A percentile compares a stretch with the other conserved stretches of the same genome.
phyloP scores from a whole-genome alignment of 2,888 invertebrate species.

The Cetonia aurata region DNA sequence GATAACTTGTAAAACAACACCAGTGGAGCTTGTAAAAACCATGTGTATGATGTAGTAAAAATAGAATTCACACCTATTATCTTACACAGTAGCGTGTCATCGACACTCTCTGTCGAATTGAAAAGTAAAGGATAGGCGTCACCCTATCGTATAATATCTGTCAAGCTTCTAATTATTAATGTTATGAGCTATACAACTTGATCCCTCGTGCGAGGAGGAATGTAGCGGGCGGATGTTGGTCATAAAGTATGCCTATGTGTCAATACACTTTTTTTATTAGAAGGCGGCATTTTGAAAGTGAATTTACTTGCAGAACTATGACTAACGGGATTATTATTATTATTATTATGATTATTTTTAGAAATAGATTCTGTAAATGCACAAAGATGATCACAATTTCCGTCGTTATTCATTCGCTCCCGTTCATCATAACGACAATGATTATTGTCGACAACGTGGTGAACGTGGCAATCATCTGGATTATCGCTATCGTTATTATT shows the following conservation, averaged over 20 bases:
- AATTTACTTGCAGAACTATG: conserved; percentile 54
- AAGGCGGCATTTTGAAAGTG: conserved; percentile 57
- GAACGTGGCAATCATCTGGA: conserved; percentile 41
- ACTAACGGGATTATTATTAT: conserved; percentile 43
- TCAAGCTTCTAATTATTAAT: no score
- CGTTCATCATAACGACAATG: not conserved
- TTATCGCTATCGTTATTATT: conserved; percentile 31
- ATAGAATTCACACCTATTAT: no score
- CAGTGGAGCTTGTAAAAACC: no score
- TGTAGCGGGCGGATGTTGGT: conserved; percentile 50
- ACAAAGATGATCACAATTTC: conserved; percentile 28
- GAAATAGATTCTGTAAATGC: conserved; percentile 22
- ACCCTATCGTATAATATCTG: no score
- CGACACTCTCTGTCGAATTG: no score
- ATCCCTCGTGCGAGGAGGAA: not conserved
- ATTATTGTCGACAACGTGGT: conserved; percentile 44
- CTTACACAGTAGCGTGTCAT: no score
- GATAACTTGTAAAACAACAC: no score
- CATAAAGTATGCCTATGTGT: conserved; percentile 67
- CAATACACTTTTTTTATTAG: conserved; percentile 62
- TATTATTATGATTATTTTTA: conserved; percentile 5
- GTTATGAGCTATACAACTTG: not conserved
- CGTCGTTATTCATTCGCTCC: conserved; percentile 26
- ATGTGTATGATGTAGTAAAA: no score
- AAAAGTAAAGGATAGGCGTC: no score